phyloP scores from a whole-genome alignment of 2,888 invertebrate species.

The Brachypalpus laphriformis region DNA sequence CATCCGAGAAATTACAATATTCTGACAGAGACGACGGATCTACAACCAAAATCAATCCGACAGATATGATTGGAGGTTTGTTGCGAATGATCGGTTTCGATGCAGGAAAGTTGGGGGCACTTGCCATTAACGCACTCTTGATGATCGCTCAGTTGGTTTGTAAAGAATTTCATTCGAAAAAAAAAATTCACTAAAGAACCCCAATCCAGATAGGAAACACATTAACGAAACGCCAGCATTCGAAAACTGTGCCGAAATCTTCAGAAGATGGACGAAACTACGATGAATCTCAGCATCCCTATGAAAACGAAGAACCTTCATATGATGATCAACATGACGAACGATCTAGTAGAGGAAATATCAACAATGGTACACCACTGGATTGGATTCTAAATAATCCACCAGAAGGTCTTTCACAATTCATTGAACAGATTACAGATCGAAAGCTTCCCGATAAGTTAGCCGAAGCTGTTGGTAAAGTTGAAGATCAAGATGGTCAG shows the following conservation, averaged over 20 bases:
- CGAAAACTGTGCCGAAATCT: slow-evolving; percentile 25
- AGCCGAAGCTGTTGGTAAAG: slow-evolving; percentile 85
- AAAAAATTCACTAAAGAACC: slow-evolving; percentile 47
- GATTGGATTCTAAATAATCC: slow-evolving; percentile 87
- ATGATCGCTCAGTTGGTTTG: slow-evolving; percentile 93
- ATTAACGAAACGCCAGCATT: slow-evolving; percentile 74
- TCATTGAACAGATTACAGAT: slow-evolving; percentile 86
- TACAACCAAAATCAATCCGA: slow-evolving; percentile 46
- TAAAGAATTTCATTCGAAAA: slow-evolving; percentile 76
- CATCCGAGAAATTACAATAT: slow-evolving; percentile 53
- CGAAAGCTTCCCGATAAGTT: slow-evolving; percentile 86
- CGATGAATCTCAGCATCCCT: slow-evolving; percentile 21
- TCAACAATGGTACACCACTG: slow-evolving; percentile 82
- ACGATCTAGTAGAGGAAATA: slow-evolving; percentile 75
- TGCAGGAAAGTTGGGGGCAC: slow-evolving; percentile 89
- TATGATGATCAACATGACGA: slow-evolving; percentile 75
- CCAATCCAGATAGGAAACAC: slow-evolving; percentile 78
- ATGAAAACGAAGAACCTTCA: slow-evolving; percentile 26
- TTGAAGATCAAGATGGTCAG: slow-evolving; percentile 84
- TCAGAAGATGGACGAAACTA: slow-evolving; percentile 39
- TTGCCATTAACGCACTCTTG: slow-evolving; percentile 91
- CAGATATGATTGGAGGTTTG: slow-evolving; percentile 82
- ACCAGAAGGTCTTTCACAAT: slow-evolving; percentile 84
- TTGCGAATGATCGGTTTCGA: slow-evolving; percentile 90
- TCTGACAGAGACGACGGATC: slow-evolving; percentile 57